phyloP scores from a whole-genome alignment of 2,888 invertebrate species.

The Drosophila glabriapex region DNA sequence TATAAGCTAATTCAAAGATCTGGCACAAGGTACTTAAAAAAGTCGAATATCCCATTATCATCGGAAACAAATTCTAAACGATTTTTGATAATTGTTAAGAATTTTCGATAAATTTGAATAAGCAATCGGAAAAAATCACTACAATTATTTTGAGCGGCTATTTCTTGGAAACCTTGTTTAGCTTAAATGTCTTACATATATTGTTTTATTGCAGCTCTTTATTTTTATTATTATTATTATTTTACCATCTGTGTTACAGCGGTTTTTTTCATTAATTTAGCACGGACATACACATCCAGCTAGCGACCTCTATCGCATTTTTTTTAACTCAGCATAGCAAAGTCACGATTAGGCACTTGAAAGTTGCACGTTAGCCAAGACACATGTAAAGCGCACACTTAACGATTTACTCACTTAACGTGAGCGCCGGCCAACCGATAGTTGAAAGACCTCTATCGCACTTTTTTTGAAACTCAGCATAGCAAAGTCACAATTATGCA shows the following conservation, averaged over 20 bases:
- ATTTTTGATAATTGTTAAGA: too few species aligned
- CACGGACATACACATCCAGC: not conserved
- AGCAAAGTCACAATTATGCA: not conserved
- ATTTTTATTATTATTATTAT: too few species aligned
- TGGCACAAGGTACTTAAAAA: too few species aligned
- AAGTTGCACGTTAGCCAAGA: not conserved
- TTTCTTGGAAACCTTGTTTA: too few species aligned
- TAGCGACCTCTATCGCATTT: not conserved
- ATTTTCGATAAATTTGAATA: not conserved
- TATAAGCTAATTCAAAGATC: too few species aligned
- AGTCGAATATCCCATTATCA: too few species aligned
- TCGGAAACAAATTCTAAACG: too few species aligned
- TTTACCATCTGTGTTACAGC: too few species aligned
- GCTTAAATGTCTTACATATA: too few species aligned
- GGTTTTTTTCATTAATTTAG: not conserved
- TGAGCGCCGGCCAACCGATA: constrained; percentile 4
- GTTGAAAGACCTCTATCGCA: constrained; percentile 8
- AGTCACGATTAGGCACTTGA: not conserved
- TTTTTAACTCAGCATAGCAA: not conserved
- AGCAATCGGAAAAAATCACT: too few species aligned
- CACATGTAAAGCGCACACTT: not conserved
- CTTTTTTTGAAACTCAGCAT: not conserved
- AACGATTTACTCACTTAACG: constrained; percentile 36
- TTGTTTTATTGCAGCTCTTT: too few species aligned
- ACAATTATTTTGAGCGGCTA: too few species aligned